These are phyloP conservation scores for Pseudolaguvia tuberculata DNA, from an alignment of 2,113 vertebrate species.

Conservation along the genomic window DNA sequence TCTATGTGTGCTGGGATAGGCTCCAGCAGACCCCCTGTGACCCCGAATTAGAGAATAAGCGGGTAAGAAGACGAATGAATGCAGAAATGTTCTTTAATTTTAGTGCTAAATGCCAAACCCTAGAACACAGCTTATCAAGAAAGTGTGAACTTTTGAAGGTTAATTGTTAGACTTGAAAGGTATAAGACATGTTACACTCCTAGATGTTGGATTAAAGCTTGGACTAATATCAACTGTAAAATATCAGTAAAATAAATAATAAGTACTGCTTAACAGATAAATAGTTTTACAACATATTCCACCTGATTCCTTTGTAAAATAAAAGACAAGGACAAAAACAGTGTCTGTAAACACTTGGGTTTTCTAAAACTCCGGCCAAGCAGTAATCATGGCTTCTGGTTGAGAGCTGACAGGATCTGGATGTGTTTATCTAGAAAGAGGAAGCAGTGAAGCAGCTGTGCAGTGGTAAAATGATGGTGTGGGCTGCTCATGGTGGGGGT, in stretches of 20 bases:
- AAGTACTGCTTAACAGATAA: neutral
- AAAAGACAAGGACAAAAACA: neutral
- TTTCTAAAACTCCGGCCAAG: neutral
- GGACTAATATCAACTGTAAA: neutral
- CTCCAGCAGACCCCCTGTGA: too few species aligned
- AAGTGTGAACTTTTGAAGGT: neutral
- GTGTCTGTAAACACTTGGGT: neutral
- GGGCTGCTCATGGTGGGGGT: conserved; percentile 32
- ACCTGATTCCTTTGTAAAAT: neutral
- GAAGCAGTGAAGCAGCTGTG: conserved; percentile 44
- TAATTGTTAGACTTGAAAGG: neutral
- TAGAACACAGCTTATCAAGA: too few species aligned
- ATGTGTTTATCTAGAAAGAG: conserved; percentile 37
- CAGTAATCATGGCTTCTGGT: conserved; percentile 32
- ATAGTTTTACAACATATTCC: neutral
- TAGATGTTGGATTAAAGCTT: neutral
- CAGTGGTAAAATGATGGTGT: conserved; percentile 36
- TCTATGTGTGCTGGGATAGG: too few species aligned
- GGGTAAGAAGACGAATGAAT: too few species aligned
- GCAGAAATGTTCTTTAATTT: neutral
- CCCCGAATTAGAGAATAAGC: too few species aligned
- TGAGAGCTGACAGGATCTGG: conserved; percentile 33
- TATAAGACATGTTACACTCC: neutral
- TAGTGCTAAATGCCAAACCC: neutral
- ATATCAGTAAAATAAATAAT: neutral